Conservation (phyloP, 2,113 vertebrate genomes). For the Malurus alboscapulatus region DNA sequence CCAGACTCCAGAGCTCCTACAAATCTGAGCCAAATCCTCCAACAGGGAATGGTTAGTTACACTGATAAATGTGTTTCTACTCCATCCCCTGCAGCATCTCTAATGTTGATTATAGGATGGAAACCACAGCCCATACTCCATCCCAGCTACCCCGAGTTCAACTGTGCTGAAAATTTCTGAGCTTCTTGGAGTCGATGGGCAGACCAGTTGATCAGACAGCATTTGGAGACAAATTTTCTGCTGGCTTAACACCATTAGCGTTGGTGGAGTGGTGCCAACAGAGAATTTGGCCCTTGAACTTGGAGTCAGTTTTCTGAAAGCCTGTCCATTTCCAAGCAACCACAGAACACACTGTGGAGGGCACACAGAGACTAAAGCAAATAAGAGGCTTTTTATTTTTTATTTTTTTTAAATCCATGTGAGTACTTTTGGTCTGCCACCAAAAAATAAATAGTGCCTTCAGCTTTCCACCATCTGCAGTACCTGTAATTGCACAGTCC, state of each 20-base stretch:
- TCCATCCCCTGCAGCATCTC: background rate
- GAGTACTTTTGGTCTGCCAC: constrained; percentile 44
- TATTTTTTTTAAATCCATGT: background rate
- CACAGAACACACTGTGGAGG: background rate
- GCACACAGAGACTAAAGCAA: constrained; percentile 27
- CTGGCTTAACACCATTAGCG: constrained; percentile 39
- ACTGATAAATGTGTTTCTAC: background rate
- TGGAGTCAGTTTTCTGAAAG: constrained; percentile 35
- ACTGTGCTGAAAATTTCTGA: background rate
- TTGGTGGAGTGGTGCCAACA: constrained; percentile 4
- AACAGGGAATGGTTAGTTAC: background rate
- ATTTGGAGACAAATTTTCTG: constrained; percentile 33
- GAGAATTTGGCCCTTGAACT: constrained; percentile 56
- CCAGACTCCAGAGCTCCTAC: background rate
- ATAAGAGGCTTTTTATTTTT: background rate
- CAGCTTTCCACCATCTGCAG: constrained; percentile 53
- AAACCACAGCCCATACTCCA: background rate
- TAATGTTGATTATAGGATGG: background rate
- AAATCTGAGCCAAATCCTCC: background rate
- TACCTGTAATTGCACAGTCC: constrained; percentile 41
- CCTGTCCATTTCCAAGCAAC: constrained; percentile 27
- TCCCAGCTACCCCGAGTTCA: background rate
- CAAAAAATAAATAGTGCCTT: constrained; percentile 55
- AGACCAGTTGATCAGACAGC: background rate
- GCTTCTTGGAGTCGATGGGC: background rate